Evolutionary conservation across 53 echinoderm and acorn worm species (phyloP), one percentile per base, ranked within the genome.

Genomic region (Apostichopus leukothele): DNA sequence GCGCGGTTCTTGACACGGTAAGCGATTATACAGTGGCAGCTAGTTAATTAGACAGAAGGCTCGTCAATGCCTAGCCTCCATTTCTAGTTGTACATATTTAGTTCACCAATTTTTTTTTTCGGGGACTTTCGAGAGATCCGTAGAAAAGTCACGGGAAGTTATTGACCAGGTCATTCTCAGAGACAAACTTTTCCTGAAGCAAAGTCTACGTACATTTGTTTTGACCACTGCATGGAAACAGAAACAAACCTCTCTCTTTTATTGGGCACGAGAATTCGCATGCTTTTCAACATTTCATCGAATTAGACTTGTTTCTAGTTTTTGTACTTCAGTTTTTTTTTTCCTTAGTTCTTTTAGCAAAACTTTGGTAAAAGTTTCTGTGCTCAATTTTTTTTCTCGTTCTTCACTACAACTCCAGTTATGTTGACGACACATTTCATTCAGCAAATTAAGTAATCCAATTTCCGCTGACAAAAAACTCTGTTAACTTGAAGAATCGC

Each of bases 61-160:
- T 83, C 83, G 83, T 19, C 83, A n/a, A 13, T 39, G 83, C 60
- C 55, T 83, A 55, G 83, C 54, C 57, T 52, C 60, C 54, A 39
- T 75, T 39, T 39, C 39, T 39, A 39, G 39, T 39, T 39, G 39
- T 39, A 63, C 63, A 13, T 13, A 6, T 25, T 39, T 77, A 50
- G 50, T 50, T 77, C 77, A 77, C 77, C 39, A 26, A 4, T 16
- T 39, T 39, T 39, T 39, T 25, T 39, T 39, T 39, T 26, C 27
- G 23, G 52, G 77, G 55, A 84, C 84, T 84, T 80, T 52, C 23
- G 84, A 11, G 39, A 84, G 84, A 60, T 84, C 84, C 84, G 84
- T 84, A 84, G 84, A 84, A 83, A 84, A 84, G 63, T 84, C 60
- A 84, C 8, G 55, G 60, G 60, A 63, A 60, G 84, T 84, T 84